Evolutionary conservation across 1,140 invertebrate genomes (phyloP), one percentile per base, ranked within the genome.

Genomic region (Coelopa frigida): DNA sequence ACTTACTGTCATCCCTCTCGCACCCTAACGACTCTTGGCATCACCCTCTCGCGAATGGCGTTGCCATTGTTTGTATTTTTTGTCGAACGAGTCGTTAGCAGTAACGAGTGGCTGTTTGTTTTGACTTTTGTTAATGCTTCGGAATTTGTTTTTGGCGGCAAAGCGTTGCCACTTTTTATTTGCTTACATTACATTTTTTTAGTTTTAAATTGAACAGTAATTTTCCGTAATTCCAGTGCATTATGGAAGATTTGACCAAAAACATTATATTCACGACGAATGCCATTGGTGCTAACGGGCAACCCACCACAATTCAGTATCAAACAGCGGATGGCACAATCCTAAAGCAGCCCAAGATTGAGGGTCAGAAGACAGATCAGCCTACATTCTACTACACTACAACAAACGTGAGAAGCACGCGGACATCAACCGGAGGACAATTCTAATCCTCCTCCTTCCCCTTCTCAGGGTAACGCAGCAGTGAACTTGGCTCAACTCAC

Each of bases 391-490:
- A 80, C 57, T 81, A 81, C 52, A 76, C 72, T 3, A 76, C 75
- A 11, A 75, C 75, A 49, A 81, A 82, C 68, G 79, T 82, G 12
- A 81, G 80, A n/a, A n/a, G n/a, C n/a, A n/a, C n/a, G n/a, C n/a
- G n/a, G n/a, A n/a, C n/a, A n/a, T n/a, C n/a, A n/a, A n/a, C n/a
- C 17, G 17, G 8, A 27, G 15, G 22, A 22, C 12, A 24, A 46
- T 18, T 32, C 29, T 46, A 12, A 24, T 36, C 29, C 3, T 23
- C 20, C 23, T 46, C 14, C 33, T 32, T 27, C 14, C n/a, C 12
- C 4, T 40, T 47, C 14, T 18, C 36, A 68, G 65, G 61, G 65
- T 33, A 73, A 75, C 17, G 61, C 70, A 3, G 78, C 78, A 21
- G 80, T 82, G 0, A 82, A 81, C 57, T 75, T 82, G 59, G 79